phyloP scores from a whole-genome alignment of 2,888 invertebrate genomes.

The Stenurella melanura region DNA sequence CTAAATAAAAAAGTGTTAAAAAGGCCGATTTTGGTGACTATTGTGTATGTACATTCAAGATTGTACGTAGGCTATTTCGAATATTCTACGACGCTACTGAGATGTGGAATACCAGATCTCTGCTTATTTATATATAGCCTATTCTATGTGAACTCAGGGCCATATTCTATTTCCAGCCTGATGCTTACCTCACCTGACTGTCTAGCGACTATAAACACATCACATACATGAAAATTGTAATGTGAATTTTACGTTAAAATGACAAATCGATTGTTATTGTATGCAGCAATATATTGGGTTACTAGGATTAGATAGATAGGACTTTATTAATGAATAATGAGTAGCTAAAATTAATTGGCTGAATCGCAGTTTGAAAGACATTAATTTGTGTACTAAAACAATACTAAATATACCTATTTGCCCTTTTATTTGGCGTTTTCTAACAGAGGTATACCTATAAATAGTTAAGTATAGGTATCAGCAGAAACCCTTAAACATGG shows the following conservation, averaged over 20 bases:
- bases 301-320: neutral
- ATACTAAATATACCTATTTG: neutral
- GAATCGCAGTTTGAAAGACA: neutral
- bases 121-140: conserved; percentile 65
- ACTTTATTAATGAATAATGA: neutral
- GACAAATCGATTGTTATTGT: conserved; percentile 24
- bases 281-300: neutral
- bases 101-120: conserved; percentile 58
- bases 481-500: too few species aligned
- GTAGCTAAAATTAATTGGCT: neutral
- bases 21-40: neutral
- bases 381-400: neutral
- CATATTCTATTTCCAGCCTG: conserved; percentile 65
- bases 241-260: conserved; percentile 38
- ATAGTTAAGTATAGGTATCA: too few species aligned
- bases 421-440: neutral
- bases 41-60: neutral
- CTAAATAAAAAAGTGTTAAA: neutral
- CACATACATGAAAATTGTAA: conserved; percentile 38
- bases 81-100: conserved; percentile 48
- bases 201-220: conserved; percentile 57
- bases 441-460: neutral
- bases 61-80: conserved; percentile 11
- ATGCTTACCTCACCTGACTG: conserved; percentile 65
- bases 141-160: conserved; percentile 65